A percentile compares a stretch with the other conserved stretches of the same genome.
Evolutionary conservation across 2,888 invertebrate species (phyloP).

Genomic region (Branchipolynoe longqiensis): DNA sequence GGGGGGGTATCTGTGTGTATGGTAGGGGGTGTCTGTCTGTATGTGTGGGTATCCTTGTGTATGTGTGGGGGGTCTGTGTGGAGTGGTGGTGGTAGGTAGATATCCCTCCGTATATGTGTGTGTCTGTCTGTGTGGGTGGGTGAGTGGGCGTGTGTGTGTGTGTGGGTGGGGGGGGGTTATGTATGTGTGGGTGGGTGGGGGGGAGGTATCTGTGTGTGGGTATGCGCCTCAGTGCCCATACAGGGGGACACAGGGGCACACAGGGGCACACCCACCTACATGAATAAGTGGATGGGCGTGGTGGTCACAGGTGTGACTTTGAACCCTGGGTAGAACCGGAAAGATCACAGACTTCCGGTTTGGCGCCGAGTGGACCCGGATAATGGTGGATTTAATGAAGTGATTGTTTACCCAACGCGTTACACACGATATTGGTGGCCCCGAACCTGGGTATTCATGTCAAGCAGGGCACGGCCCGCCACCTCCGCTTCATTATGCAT

Average conservation of each 20-base stretch:
- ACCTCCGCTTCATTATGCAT: conserved; percentile 24
- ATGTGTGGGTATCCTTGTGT: too few relatives aligned
- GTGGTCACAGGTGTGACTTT: conserved; percentile 32
- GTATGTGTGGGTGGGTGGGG: background rate
- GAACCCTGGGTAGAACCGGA: background rate
- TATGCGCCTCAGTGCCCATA: background rate
- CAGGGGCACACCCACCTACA: background rate
- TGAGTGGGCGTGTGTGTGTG: too few relatives aligned
- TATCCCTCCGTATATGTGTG: too few relatives aligned
- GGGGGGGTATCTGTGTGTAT: too few relatives aligned
- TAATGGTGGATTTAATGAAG: conserved; percentile 30
- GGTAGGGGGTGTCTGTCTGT: too few relatives aligned
- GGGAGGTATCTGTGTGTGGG: background rate
- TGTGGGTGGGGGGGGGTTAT: background rate
- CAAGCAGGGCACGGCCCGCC: background rate
- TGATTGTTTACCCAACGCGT: background rate
- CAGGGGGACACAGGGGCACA: background rate
- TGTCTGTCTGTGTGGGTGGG: too few relatives aligned
- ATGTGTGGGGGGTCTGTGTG: too few relatives aligned
- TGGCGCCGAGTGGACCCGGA: background rate
- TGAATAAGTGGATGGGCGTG: background rate
- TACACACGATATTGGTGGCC: background rate
- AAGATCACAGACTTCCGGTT: conserved; percentile 40
- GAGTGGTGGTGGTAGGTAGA: too few relatives aligned
- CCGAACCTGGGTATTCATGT: conserved; percentile 11